These are phyloP conservation scores for Drosophila merina DNA, from an alignment of 2,888 invertebrate species.

Conservation along the genomic window DNA sequence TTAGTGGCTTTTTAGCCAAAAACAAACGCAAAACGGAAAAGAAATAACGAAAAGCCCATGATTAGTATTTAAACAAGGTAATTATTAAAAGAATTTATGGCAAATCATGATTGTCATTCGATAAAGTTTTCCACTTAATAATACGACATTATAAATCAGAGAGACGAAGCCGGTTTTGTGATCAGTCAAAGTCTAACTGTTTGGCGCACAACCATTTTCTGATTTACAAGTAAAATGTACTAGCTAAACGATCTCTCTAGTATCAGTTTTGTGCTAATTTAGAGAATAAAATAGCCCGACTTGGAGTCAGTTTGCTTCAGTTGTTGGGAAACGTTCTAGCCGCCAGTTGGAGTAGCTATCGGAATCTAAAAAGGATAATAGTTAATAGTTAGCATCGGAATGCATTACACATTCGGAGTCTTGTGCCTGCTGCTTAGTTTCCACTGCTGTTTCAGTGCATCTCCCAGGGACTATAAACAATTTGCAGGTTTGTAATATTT, in stretches of 20 bases:
- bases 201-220: conserved; percentile 30
- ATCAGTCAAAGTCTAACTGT: conserved; percentile 54
- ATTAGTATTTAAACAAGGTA: conserved; percentile 18
- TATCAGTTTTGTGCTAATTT: conserved; percentile 40
- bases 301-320: conserved; percentile 43
- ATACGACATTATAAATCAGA: conserved; percentile 58
- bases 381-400: conserved; percentile 14
- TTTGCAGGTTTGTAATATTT: neutral
- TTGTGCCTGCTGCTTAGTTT: conserved; percentile 54
- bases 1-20: conserved; percentile 8
- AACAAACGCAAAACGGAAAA: conserved; percentile 4
- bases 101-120: conserved; percentile 54
- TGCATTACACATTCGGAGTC: conserved; percentile 43
- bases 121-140: conserved; percentile 52
- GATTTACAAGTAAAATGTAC: conserved; percentile 52
- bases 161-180: conserved; percentile 61
- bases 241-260: conserved; percentile 26
- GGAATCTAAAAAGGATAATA: conserved; percentile 15
- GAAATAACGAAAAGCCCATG: conserved; percentile 11
- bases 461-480: neutral
- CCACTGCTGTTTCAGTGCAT: conserved; percentile 20
- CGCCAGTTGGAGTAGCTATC: conserved; percentile 10
- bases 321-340: conserved; percentile 46
- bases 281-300: conserved; percentile 63
- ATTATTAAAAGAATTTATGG: conserved; percentile 54